Conservation (phyloP, 2,113 vertebrate genomes). For the Bubo bubo region DNA sequence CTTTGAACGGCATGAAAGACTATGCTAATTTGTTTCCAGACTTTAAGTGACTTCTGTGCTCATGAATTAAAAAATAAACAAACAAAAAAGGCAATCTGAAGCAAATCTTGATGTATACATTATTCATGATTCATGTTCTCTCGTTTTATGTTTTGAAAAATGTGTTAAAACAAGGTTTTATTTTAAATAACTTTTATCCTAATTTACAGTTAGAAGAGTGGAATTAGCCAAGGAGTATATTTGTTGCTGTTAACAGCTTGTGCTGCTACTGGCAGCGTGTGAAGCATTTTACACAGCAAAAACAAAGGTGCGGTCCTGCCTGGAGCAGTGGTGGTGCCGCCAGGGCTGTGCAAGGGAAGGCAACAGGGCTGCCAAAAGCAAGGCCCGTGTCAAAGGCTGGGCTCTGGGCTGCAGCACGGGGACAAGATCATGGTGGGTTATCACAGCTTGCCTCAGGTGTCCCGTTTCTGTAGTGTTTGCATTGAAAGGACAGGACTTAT, state of each 20-base stretch:
- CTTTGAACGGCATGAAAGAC: not conserved
- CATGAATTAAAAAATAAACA: slow-evolving; percentile 53
- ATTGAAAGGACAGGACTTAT: not conserved
- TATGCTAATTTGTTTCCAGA: slow-evolving; percentile 36
- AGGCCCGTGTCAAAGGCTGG: not conserved
- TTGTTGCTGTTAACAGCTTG: not conserved
- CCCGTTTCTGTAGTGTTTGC: not conserved
- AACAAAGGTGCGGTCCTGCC: not conserved
- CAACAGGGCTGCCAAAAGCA: not conserved
- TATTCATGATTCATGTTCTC: slow-evolving; percentile 29
- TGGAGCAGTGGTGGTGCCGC: not conserved
- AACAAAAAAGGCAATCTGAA: slow-evolving; percentile 57
- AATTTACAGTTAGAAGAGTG: not conserved
- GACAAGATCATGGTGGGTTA: accelerated
- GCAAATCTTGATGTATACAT: slow-evolving; percentile 4
- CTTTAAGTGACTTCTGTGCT: slow-evolving; percentile 46
- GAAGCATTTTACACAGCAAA: not conserved
- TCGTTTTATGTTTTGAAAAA: slow-evolving; percentile 4
- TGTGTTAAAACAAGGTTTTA: slow-evolving; percentile 46
- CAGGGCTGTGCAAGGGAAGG: not conserved
- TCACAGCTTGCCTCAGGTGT: not conserved
- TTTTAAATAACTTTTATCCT: slow-evolving; percentile 35
- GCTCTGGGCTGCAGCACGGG: not conserved
- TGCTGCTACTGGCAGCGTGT: not conserved
- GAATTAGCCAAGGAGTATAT: not conserved